Conservation (phyloP, 2,113 vertebrate genomes). For the Zosterops japonicus region DNA sequence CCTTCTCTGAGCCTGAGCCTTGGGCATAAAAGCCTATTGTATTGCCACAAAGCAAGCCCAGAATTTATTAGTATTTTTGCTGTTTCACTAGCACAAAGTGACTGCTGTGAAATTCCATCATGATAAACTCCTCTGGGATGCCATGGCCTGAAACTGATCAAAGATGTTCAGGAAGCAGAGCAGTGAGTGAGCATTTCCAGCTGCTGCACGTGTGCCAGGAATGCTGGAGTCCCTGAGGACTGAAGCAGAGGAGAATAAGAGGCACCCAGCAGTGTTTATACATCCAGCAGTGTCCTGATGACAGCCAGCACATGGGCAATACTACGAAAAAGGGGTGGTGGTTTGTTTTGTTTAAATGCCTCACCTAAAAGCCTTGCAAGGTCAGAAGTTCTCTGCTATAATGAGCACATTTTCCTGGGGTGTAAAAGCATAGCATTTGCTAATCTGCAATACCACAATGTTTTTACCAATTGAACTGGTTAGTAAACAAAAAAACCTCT, state of each 20-base stretch:
- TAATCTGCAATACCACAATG: background rate
- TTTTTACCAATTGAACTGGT: background rate
- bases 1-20: background rate
- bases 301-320: background rate
- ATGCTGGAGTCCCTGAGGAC: background rate
- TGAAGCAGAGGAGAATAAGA: background rate
- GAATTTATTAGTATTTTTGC: constrained; percentile 35
- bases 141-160: background rate
- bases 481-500: background rate
- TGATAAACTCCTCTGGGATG: background rate
- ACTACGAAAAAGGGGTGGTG: background rate
- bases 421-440: background rate
- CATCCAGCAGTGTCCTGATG: background rate
- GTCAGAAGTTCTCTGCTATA: background rate
- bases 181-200: background rate
- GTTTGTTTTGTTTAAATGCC: background rate
- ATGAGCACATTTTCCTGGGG: background rate
- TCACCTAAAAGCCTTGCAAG: background rate
- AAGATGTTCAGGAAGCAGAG: background rate
- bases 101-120: background rate
- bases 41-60: background rate
- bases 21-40: background rate
- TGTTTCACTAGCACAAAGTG: background rate
- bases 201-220: background rate
- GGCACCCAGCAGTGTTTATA: background rate